A percentile compares a stretch with the other conserved stretches of the same genome.
Evolutionary conservation across 2,797 vertebrate species (phyloP).

Genomic region (Cirrhinus mrigala): DNA sequence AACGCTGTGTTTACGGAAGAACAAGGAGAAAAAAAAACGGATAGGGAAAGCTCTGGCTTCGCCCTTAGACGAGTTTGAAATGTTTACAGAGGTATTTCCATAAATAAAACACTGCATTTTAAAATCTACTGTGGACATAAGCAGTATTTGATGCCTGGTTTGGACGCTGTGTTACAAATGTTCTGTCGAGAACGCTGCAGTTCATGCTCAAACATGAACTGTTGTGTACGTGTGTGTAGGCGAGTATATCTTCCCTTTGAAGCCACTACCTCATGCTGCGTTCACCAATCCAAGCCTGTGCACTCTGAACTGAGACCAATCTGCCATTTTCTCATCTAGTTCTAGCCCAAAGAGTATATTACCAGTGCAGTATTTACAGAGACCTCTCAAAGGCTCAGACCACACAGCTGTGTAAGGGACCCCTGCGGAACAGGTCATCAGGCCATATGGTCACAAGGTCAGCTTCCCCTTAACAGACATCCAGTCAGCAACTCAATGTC

Average conservation of each 20-base stretch:
- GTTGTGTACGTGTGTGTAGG: background rate
- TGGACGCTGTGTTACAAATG: background rate
- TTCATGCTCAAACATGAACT: background rate
- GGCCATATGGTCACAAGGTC: slow-evolving; percentile 35
- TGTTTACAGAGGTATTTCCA: background rate
- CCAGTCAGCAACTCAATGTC: slow-evolving; percentile 19
- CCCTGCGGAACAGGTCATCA: background rate
- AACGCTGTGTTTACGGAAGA: too few species aligned
- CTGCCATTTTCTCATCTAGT: slow-evolving; percentile 25
- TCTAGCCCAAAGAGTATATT: slow-evolving; percentile 12
- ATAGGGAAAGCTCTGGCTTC: too few species aligned
- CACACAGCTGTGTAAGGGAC: slow-evolving; percentile 18
- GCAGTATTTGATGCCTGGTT: slow-evolving; percentile 1
- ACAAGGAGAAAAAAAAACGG: too few species aligned
- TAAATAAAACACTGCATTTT: background rate
- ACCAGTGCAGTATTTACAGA: slow-evolving; percentile 18
- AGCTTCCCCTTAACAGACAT: background rate
- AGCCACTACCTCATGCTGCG: slow-evolving; percentile 1
- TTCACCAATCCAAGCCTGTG: slow-evolving; percentile 16
- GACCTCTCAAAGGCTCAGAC: slow-evolving; percentile 32
- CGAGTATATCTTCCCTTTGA: background rate
- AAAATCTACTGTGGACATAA: background rate
- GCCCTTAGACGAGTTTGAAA: too few species aligned
- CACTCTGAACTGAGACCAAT: slow-evolving; percentile 17
- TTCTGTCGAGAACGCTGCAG: background rate